phyloP scores from a whole-genome alignment of 2,888 invertebrate species.

The Branchellion lobata region DNA sequence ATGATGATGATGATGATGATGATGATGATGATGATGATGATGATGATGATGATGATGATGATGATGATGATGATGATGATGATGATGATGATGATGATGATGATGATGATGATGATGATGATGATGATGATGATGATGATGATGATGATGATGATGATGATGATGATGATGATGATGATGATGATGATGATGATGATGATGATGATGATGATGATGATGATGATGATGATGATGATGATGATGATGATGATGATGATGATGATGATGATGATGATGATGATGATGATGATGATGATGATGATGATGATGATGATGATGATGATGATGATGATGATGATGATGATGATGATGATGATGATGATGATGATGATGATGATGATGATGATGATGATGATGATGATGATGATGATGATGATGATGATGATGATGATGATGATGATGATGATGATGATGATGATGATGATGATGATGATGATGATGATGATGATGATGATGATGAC shows the following conservation, averaged over 20 bases:
- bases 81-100: background rate
- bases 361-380: background rate
- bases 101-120: background rate
- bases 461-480: background rate
- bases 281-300: slow-evolving; percentile 34
- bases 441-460: background rate
- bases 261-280: slow-evolving; percentile 31
- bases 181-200: background rate
- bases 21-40: background rate
- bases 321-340: slow-evolving; percentile 32
- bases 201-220: background rate
- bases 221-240: background rate
- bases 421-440: background rate
- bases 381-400: background rate
- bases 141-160: background rate
- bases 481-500: slow-evolving; percentile 32
- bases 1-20: background rate
- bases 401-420: background rate
- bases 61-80: slow-evolving; percentile 2
- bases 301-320: slow-evolving; percentile 26
- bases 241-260: slow-evolving; percentile 12
- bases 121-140: background rate
- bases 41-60: background rate
- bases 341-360: slow-evolving; percentile 14
- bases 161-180: background rate